These are phyloP conservation scores for Acanthornis magna DNA, from an alignment of 2,797 vertebrate species.

Conservation along the genomic window DNA sequence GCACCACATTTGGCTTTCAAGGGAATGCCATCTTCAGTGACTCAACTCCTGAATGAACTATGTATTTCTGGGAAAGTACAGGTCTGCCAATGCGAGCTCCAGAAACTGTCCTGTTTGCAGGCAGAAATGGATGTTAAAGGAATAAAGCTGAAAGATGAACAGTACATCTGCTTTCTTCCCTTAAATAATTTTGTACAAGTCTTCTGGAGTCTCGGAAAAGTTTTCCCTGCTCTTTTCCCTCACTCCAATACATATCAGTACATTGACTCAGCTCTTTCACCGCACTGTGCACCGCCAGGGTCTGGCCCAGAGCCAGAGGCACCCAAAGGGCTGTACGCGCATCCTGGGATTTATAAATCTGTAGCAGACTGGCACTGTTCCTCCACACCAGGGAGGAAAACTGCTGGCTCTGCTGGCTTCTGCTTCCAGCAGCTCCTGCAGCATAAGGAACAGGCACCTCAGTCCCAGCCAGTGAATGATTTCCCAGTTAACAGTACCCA, in stretches of 20 bases:
- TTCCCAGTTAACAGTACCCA: not conserved
- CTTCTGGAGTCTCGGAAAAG: not conserved
- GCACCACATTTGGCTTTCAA: not conserved
- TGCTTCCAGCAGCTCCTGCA: not conserved
- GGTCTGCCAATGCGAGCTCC: not conserved
- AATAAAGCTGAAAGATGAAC: not conserved
- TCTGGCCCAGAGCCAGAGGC: not conserved
- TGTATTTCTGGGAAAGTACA: not conserved
- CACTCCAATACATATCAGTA: rapidly evolving
- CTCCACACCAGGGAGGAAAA: not conserved
- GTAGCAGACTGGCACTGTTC: not conserved
- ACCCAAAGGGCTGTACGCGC: not conserved
- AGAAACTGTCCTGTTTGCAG: not conserved
- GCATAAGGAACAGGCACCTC: rapidly evolving
- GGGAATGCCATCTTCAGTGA: not conserved
- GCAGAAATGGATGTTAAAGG: not conserved
- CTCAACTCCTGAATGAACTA: not conserved
- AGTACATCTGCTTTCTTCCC: not conserved
- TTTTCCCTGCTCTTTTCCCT: not conserved
- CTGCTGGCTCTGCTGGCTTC: not conserved
- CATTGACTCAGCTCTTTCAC: not conserved
- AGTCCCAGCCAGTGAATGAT: not conserved
- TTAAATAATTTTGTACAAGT: not conserved
- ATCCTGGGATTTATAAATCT: not conserved
- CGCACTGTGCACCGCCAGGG: not conserved